Conservation (phyloP, 2,797 vertebrate genomes). For the Trichosurus vulpecula region DNA sequence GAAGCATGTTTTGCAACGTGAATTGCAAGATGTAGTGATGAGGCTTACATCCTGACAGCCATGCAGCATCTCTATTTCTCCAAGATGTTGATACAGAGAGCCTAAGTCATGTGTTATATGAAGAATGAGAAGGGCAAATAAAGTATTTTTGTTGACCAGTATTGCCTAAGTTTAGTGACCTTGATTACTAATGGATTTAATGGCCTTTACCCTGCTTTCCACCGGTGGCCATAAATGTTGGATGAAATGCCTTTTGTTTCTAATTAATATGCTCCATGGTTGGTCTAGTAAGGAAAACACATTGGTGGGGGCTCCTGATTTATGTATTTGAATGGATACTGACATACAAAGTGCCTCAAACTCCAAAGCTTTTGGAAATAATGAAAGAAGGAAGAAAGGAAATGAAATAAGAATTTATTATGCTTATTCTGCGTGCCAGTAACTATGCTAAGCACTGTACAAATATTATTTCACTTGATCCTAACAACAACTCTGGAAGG, state of each 20-base stretch:
- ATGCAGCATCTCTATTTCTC: conserved; percentile 56
- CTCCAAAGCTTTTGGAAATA: not conserved
- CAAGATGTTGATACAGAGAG: conserved; percentile 37
- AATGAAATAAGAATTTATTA: not conserved
- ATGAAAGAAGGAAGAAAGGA: not conserved
- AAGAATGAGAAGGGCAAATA: conserved; percentile 51
- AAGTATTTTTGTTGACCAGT: conserved; percentile 39
- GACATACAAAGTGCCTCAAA: not conserved
- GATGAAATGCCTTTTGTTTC: not conserved
- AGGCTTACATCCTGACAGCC: conserved; percentile 47
- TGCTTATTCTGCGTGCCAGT: not conserved
- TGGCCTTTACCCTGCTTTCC: not conserved
- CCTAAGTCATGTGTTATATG: conserved; percentile 14
- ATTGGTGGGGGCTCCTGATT: not conserved
- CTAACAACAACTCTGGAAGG: not conserved
- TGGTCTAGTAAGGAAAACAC: not conserved
- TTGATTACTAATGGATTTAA: not conserved
- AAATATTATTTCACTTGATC: not conserved
- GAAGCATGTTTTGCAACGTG: conserved; percentile 69
- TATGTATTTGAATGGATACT: not conserved
- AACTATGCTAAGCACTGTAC: not conserved
- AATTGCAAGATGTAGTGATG: conserved; percentile 28
- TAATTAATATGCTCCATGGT: not conserved
- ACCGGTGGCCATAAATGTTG: not conserved
- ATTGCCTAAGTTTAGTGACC: conserved; percentile 15